These are phyloP conservation scores for Anastatus disparis DNA, from an alignment of 1,140 invertebrate genomes.

Conservation along the genomic window DNA sequence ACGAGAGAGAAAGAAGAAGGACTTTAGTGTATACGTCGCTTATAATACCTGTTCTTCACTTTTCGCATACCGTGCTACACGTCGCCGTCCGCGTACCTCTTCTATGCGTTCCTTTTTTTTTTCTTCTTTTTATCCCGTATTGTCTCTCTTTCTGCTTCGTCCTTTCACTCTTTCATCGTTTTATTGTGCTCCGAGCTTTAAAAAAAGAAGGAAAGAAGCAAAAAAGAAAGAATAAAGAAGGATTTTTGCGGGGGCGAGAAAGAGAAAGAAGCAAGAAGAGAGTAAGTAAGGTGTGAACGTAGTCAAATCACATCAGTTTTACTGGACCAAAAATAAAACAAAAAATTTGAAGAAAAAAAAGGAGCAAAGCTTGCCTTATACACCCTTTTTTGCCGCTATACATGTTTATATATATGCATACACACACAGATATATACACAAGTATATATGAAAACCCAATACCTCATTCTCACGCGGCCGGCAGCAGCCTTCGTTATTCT, in stretches of 20 bases:
- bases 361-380: too few relatives aligned
- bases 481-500: too few relatives aligned
- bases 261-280: not conserved
- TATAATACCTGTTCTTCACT: constrained; percentile 34
- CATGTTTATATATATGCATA: too few relatives aligned
- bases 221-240: not conserved
- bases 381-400: too few relatives aligned
- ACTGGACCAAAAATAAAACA: constrained; percentile 29
- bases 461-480: constrained; percentile 37
- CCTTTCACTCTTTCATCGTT: not conserved
- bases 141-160: constrained; percentile 2
- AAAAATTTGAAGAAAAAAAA: too few relatives aligned
- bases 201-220: too few relatives aligned
- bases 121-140: not conserved
- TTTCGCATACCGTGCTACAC: constrained; percentile 24
- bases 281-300: constrained; percentile 54
- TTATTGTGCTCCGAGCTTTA: not conserved
- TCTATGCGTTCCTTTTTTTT: not conserved
- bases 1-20: not conserved
- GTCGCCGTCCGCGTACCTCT: not conserved
- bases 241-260: not conserved
- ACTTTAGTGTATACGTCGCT: constrained; percentile 15
- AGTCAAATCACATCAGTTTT: constrained; percentile 58
- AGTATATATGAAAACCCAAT: constrained; percentile 35
- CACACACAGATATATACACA: too few relatives aligned